Conservation (phyloP, 2,797 vertebrate species). For the Falco cherrug region DNA sequence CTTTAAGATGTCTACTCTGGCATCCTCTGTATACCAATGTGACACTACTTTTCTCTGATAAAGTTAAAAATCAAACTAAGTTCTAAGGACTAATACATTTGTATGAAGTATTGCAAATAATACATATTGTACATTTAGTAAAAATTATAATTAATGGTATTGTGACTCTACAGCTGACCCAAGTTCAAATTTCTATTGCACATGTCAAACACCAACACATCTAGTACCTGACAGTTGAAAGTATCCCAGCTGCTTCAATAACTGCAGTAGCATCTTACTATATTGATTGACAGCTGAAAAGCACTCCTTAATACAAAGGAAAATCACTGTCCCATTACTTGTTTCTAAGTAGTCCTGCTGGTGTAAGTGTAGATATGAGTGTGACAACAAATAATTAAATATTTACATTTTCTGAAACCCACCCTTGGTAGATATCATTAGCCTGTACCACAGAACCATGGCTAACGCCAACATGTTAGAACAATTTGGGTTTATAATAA, state of each 20-base stretch:
- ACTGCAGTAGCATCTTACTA: not conserved
- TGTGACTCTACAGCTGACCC: not conserved
- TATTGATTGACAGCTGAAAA: not conserved
- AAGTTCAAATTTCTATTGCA: not conserved
- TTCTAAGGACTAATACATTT: not conserved
- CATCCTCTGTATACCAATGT: not conserved
- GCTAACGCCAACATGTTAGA: not conserved
- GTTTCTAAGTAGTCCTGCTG: not conserved
- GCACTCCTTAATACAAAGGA: not conserved
- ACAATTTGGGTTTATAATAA: not conserved
- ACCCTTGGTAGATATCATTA: not conserved
- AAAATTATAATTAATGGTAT: not conserved
- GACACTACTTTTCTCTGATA: not conserved
- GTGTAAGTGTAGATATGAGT: not conserved
- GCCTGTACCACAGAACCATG: fast-evolving
- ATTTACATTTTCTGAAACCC: not conserved
- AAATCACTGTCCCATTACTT: not conserved
- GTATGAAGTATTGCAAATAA: not conserved
- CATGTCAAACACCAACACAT: not conserved
- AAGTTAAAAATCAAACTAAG: not conserved
- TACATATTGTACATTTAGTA: not conserved
- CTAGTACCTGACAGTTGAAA: not conserved
- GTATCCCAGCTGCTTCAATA: not conserved
- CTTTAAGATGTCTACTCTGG: not conserved
- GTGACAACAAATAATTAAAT: not conserved